Percentiles rank a stretch among this genome's conserved stretches.
phyloP scores from a whole-genome alignment of 2,797 vertebrate genomes.

The Hoplostethus mediterraneus region DNA sequence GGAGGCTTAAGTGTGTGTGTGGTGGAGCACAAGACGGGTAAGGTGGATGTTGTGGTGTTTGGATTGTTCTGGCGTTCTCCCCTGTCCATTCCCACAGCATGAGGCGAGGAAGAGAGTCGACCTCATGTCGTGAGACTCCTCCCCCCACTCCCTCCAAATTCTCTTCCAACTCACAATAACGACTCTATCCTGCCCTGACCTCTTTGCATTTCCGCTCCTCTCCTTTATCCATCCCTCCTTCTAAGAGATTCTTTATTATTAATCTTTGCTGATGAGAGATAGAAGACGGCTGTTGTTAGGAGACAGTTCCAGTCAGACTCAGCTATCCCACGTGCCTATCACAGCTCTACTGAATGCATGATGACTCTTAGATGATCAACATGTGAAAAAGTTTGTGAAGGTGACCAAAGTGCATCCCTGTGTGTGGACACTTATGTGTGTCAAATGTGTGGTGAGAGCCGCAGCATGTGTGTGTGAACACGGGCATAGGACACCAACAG shows the following conservation, averaged over 20 bases:
- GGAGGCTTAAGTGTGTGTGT: slow-evolving; percentile 47
- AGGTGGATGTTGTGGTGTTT: slow-evolving; percentile 24
- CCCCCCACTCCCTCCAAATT: slow-evolving; percentile 16
- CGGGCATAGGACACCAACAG: slow-evolving; percentile 50
- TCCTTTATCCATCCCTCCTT: not conserved
- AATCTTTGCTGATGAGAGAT: not conserved
- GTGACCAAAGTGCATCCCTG: slow-evolving; percentile 22
- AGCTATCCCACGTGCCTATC: not conserved
- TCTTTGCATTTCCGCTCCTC: slow-evolving; percentile 4
- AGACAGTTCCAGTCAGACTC: too few relatives aligned
- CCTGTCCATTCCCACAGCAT: slow-evolving; percentile 33
- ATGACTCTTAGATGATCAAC: not conserved
- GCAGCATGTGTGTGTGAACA: slow-evolving; percentile 16
- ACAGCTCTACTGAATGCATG: not conserved
- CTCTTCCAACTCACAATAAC: slow-evolving; percentile 25
- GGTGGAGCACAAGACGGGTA: slow-evolving; percentile 36
- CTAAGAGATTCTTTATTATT: not conserved
- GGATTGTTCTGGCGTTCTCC: slow-evolving; percentile 19
- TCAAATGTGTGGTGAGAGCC: not conserved
- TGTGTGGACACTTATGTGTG: slow-evolving; percentile 15
- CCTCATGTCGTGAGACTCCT: slow-evolving; percentile 36
- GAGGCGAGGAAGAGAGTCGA: slow-evolving; percentile 32
- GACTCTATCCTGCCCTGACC: slow-evolving; percentile 9
- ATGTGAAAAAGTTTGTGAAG: slow-evolving; percentile 8
- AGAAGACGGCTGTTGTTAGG: not conserved